These are phyloP conservation scores for Oedothorax gibbosus DNA, from an alignment of 1,140 invertebrate species.

Conservation along the genomic window DNA sequence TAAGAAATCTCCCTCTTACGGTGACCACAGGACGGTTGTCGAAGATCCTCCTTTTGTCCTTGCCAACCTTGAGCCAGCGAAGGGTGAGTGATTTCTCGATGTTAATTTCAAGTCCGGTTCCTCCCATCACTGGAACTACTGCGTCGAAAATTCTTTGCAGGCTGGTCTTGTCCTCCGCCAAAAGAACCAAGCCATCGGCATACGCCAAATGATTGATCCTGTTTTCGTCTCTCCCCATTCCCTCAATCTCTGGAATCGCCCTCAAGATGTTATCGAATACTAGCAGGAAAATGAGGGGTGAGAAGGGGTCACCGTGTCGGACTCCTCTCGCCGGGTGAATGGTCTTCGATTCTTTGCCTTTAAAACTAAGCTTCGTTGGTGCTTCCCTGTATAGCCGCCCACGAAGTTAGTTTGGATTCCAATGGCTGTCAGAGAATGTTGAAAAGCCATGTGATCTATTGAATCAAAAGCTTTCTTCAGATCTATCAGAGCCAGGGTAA, in stretches of 20 bases:
- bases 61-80: not conserved
- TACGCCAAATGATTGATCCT: not conserved
- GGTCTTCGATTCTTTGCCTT: not conserved
- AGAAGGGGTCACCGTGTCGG: not conserved
- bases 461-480: constrained; percentile 5
- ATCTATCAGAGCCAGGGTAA: not conserved
- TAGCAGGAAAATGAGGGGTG: not conserved
- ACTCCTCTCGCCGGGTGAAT: not conserved
- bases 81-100: not conserved
- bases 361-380: not conserved
- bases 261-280: not conserved
- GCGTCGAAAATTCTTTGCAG: not conserved
- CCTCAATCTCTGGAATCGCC: not conserved
- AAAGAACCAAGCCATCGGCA: not conserved
- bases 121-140: not conserved
- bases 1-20: not conserved
- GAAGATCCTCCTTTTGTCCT: not conserved
- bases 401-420: not conserved
- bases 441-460: not conserved
- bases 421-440: not conserved
- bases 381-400: not conserved
- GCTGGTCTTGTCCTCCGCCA: not conserved
- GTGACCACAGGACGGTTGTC: not conserved
- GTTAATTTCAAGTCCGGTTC: not conserved
- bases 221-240: not conserved